phyloP scores from a whole-genome alignment of 2,113 vertebrate genomes.

The Psettodes erumei region DNA sequence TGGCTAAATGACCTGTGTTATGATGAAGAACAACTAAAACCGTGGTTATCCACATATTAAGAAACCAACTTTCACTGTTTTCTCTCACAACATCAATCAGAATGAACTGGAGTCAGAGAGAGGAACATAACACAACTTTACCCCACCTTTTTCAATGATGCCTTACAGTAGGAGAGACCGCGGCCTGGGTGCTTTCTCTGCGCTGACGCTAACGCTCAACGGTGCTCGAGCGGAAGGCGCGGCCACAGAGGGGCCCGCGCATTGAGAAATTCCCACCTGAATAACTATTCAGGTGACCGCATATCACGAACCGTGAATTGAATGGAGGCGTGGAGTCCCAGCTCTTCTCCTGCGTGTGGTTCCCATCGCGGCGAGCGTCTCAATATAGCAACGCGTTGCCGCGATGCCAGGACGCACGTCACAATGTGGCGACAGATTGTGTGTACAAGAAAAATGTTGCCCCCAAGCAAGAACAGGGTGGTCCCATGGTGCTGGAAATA shows the following conservation, averaged over 20 bases:
- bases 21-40: background rate
- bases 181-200: constrained; percentile 19
- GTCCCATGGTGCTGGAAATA: constrained; percentile 55
- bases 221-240: background rate
- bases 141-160: background rate
- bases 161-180: background rate
- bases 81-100: background rate
- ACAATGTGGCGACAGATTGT: constrained; percentile 49
- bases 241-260: background rate
- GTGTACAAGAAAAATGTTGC: constrained; percentile 49
- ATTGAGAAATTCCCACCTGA: background rate
- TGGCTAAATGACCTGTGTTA: background rate
- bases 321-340: background rate
- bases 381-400: background rate
- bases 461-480: constrained; percentile 47
- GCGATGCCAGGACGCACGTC: constrained; percentile 12
- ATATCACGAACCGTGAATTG: background rate
- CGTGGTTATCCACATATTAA: background rate
- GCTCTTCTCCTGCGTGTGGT: background rate
- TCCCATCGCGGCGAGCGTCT: background rate
- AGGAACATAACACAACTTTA: background rate
- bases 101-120: background rate
- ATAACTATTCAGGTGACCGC: background rate
- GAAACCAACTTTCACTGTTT: background rate
- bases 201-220: background rate